Conservation (phyloP, 2,797 vertebrate species). For the Huso huso region DNA sequence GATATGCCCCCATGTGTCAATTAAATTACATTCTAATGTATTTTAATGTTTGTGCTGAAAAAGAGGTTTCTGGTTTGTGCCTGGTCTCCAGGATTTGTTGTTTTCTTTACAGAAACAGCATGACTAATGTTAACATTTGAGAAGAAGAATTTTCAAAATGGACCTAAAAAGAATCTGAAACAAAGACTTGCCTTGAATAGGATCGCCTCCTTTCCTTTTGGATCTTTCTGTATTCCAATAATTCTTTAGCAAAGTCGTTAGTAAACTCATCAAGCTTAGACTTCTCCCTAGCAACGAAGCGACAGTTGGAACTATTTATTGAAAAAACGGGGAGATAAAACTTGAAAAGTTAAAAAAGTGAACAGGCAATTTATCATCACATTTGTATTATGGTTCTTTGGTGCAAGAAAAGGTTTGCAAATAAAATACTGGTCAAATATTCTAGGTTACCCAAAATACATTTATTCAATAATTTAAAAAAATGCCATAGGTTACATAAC, state of each 20-base stretch:
- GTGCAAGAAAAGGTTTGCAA: not conserved
- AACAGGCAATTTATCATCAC: not conserved
- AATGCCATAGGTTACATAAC: no score
- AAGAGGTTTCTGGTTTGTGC: no score
- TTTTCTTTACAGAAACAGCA: no score
- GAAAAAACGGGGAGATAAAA: slow-evolving; percentile 29
- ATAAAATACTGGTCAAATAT: not conserved
- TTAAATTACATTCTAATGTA: no score
- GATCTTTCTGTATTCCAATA: slow-evolving; percentile 95
- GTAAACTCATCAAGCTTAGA: slow-evolving; percentile 98
- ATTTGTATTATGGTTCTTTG: not conserved
- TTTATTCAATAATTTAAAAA: no score
- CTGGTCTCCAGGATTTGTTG: no score
- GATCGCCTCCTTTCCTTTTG: slow-evolving; percentile 90
- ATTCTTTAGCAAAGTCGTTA: slow-evolving; percentile 98
- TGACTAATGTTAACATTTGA: not conserved
- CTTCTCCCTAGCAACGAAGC: slow-evolving; percentile 71
- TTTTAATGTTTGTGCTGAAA: no score
- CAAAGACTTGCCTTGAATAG: slow-evolving; percentile 83
- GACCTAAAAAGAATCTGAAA: not conserved
- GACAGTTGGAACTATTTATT: slow-evolving; percentile 29
- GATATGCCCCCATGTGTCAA: no score
- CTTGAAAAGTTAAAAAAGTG: slow-evolving; percentile 23
- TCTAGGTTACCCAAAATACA: not conserved
- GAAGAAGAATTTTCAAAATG: not conserved